Evolutionary conservation across 92 coral and sea anemone species (phyloP).

Genomic region (Ricordea florida): DNA sequence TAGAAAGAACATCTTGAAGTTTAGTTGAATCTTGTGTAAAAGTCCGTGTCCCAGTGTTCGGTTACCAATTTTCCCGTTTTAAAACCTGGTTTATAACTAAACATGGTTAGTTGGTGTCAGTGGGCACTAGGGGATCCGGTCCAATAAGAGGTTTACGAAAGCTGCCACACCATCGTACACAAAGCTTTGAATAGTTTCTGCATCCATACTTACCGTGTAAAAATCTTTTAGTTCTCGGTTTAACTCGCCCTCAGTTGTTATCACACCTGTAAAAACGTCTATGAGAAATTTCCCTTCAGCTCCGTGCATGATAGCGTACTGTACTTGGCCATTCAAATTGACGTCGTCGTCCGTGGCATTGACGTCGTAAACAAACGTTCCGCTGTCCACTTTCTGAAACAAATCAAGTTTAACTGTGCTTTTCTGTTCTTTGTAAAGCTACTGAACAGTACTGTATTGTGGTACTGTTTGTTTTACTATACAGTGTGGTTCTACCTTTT

Average conservation of each 20-base stretch:
- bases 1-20: too few species aligned
- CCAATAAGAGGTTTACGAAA: too few species aligned
- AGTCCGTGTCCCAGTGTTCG: too few species aligned
- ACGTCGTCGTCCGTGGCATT: conserved; percentile 93
- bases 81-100: too few species aligned
- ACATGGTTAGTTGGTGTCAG: too few species aligned
- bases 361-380: conserved; percentile 79
- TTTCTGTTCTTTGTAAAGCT: too few species aligned
- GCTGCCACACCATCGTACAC: not conserved
- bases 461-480: not conserved
- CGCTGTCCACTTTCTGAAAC: conserved; percentile 62
- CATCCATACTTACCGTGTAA: conserved; percentile 64
- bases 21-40: too few species aligned
- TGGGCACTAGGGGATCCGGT: too few species aligned
- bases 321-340: conserved; percentile 63
- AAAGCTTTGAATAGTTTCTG: not conserved
- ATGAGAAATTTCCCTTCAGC: conserved; percentile 63
- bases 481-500: too few species aligned
- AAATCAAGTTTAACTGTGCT: not conserved
- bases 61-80: too few species aligned
- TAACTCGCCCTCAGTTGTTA: conserved; percentile 67
- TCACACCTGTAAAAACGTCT: conserved; percentile 70
- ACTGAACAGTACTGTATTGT: too few species aligned
- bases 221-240: conserved; percentile 71
- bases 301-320: conserved; percentile 90